Evolutionary conservation across 2,888 invertebrate genomes (phyloP).

Genomic region (Sphinx pinastri): DNA sequence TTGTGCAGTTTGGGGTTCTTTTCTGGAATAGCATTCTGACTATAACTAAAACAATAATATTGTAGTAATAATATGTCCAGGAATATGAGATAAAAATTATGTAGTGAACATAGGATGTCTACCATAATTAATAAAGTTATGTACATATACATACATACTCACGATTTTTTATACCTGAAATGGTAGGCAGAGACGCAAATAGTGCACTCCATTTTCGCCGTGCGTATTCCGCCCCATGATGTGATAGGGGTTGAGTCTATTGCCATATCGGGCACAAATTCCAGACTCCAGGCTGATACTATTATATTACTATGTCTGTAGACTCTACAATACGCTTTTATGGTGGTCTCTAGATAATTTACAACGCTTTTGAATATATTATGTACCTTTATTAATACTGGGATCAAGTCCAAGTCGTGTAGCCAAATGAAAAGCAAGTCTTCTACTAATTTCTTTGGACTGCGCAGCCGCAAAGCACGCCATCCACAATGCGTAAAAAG

Average conservation of each 20-base stretch:
- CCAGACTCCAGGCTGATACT: neutral
- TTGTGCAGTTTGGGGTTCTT: slow-evolving; percentile 40
- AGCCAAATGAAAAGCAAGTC: slow-evolving; percentile 48
- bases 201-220: neutral
- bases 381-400: slow-evolving; percentile 37
- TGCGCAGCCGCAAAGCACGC: slow-evolving; percentile 51
- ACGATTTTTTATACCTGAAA: too few species aligned
- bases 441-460: slow-evolving; percentile 47
- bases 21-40: slow-evolving; percentile 40
- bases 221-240: neutral
- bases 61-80: too few species aligned
- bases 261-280: too few species aligned
- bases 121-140: too few species aligned
- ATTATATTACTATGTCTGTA: too few species aligned
- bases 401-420: slow-evolving; percentile 47
- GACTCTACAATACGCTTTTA: too few species aligned
- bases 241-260: too few species aligned
- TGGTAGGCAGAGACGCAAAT: too few species aligned
- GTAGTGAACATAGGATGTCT: too few species aligned
- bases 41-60: neutral
- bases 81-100: too few species aligned
- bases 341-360: too few species aligned
- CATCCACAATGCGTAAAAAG: slow-evolving; percentile 53
- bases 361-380: neutral
- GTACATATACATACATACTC: too few species aligned